Conservation (phyloP, 2,888 invertebrate species). For the Mimas tiliae region DNA sequence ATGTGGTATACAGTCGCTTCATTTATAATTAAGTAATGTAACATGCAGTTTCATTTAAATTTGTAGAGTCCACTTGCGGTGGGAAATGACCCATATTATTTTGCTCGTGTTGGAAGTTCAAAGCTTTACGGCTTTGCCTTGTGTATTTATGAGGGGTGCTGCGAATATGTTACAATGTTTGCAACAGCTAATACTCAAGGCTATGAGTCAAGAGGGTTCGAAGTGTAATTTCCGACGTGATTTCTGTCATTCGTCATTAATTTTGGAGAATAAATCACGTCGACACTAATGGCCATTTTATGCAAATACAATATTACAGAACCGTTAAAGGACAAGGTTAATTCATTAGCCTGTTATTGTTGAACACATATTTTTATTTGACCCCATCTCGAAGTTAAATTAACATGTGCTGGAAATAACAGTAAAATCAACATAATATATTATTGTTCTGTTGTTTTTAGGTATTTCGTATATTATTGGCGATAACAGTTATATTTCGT, state of each 20-base stretch:
- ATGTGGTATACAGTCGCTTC: conserved; percentile 19
- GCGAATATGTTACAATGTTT: conserved; percentile 32
- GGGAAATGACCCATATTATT: conserved; percentile 46
- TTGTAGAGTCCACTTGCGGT: conserved; percentile 39
- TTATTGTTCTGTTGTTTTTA: background rate
- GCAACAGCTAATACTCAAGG: background rate
- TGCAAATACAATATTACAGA: conserved; percentile 5
- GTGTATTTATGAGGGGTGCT: conserved; percentile 31
- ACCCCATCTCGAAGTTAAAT: background rate
- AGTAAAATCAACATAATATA: background rate
- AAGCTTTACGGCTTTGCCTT: conserved; percentile 35
- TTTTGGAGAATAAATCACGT: conserved; percentile 11
- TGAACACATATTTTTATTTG: background rate
- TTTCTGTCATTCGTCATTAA: conserved; percentile 7
- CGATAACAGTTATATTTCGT: conserved; percentile 5
- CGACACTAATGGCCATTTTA: conserved; percentile 1
- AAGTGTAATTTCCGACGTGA: background rate
- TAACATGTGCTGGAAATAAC: conserved; percentile 10
- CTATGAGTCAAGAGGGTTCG: conserved; percentile 33
- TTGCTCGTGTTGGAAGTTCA: conserved; percentile 31
- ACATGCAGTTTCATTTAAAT: conserved; percentile 41
- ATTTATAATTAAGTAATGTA: conserved; percentile 37
- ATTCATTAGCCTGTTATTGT: conserved; percentile 18
- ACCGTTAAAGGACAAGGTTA: background rate
- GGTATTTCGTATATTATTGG: conserved; percentile 1